These are phyloP conservation scores for Antheraea pernyi DNA, from an alignment of 1,140 invertebrate genomes.

Conservation along the genomic window DNA sequence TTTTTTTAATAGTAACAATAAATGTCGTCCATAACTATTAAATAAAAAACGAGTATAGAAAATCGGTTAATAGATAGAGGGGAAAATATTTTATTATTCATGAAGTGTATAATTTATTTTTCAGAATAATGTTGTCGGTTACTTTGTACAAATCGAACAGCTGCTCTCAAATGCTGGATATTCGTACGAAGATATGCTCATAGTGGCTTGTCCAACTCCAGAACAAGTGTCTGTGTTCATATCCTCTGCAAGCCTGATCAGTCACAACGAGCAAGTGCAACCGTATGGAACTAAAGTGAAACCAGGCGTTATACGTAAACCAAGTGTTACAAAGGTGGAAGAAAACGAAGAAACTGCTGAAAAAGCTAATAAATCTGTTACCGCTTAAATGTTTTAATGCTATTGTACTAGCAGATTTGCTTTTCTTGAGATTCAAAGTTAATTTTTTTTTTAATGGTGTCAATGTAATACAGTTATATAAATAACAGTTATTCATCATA, in stretches of 20 bases:
- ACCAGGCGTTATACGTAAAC: slow-evolving; percentile 51
- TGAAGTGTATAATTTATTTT: slow-evolving; percentile 31
- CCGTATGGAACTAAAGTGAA: slow-evolving; percentile 69
- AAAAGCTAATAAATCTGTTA: neutral
- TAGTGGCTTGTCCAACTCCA: slow-evolving; percentile 92
- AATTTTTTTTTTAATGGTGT: too few relatives aligned
- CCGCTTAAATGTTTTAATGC: too few relatives aligned
- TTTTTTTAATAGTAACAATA: too few relatives aligned
- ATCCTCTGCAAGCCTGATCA: slow-evolving; percentile 85
- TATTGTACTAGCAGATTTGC: too few relatives aligned
- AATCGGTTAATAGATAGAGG: neutral
- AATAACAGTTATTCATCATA: too few relatives aligned
- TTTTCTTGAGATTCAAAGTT: too few relatives aligned
- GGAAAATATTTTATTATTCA: neutral
- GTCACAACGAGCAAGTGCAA: slow-evolving; percentile 64
- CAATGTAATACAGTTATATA: too few relatives aligned
- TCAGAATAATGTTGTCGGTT: slow-evolving; percentile 93
- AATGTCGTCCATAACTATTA: too few relatives aligned
- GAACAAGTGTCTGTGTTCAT: slow-evolving; percentile 95
- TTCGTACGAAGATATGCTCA: slow-evolving; percentile 87
- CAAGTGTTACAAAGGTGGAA: slow-evolving; percentile 47
- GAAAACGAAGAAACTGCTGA: slow-evolving; percentile 26
- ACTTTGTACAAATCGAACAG: slow-evolving; percentile 91
- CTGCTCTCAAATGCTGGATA: slow-evolving; percentile 86
- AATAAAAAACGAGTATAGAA: too few relatives aligned